These are phyloP conservation scores for Cordilura impudica DNA, from an alignment of 2,888 invertebrate genomes.

Conservation along the genomic window DNA sequence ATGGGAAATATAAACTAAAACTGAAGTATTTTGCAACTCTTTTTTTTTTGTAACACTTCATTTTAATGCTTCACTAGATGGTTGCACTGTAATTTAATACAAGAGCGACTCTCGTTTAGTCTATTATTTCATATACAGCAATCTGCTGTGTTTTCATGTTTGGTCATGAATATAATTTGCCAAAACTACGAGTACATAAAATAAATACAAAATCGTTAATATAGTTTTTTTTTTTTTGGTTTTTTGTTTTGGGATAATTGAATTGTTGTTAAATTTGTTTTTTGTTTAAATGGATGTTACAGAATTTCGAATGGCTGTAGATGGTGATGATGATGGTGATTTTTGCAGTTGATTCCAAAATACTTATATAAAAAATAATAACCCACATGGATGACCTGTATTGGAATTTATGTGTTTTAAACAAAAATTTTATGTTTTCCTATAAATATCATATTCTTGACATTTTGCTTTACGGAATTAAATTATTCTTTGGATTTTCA, in stretches of 20 bases:
- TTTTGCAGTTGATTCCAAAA: too few relatives aligned
- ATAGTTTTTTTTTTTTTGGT: not conserved
- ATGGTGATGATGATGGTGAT: too few relatives aligned
- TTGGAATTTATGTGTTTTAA: too few relatives aligned
- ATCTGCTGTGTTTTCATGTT: slow-evolving; percentile 4
- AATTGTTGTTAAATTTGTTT: not conserved
- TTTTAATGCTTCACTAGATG: not conserved
- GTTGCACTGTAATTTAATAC: not conserved
- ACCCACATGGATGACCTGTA: too few relatives aligned
- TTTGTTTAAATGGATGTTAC: not conserved
- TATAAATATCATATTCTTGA: too few relatives aligned
- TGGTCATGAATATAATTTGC: slow-evolving; percentile 25
- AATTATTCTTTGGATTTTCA: too few relatives aligned
- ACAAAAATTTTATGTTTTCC: too few relatives aligned
- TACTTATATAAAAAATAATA: too few relatives aligned
- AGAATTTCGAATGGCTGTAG: not conserved
- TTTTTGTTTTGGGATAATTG: not conserved
- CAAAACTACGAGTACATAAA: too few relatives aligned
- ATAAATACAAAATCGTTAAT: not conserved
- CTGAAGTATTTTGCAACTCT: not conserved
- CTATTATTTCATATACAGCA: not conserved
- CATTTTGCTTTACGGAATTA: too few relatives aligned
- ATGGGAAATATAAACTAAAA: not conserved
- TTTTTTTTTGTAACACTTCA: too few relatives aligned
- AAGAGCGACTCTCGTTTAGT: not conserved